phyloP scores from a whole-genome alignment of 2,113 vertebrate genomes.

The Oryzias javanicus region DNA sequence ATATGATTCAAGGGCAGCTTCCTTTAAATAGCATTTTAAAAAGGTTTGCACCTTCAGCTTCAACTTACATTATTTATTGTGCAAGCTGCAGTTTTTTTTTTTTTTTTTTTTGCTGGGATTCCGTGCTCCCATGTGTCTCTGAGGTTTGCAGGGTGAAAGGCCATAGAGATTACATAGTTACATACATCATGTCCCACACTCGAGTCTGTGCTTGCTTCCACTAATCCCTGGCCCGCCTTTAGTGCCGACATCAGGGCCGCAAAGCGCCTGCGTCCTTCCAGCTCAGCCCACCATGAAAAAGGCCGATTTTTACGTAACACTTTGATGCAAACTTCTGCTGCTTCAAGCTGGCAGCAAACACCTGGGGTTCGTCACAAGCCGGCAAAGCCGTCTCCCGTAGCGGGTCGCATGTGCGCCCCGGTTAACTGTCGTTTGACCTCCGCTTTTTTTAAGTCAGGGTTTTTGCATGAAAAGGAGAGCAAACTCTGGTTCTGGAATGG shows the following conservation, averaged over 20 bases:
- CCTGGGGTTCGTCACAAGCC: constrained; percentile 51
- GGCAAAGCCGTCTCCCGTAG: constrained; percentile 18
- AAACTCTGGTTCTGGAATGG: constrained; percentile 68
- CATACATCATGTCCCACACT: constrained; percentile 42
- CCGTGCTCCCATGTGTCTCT: constrained; percentile 12
- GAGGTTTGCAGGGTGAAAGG: constrained; percentile 49
- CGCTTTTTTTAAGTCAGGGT: constrained; percentile 37
- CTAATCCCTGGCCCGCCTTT: constrained; percentile 61
- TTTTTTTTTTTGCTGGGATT: constrained; percentile 7
- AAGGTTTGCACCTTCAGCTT: constrained; percentile 2
- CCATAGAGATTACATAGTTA: constrained; percentile 55
- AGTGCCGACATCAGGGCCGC: constrained; percentile 39
- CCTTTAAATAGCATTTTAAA: constrained; percentile 13
- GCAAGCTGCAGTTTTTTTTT: neutral
- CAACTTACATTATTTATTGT: neutral
- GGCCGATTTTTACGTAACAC: constrained; percentile 70
- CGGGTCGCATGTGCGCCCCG: constrained; percentile 46
- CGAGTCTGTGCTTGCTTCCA: constrained; percentile 51
- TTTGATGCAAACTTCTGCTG: constrained; percentile 58
- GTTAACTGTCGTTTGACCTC: constrained; percentile 49
- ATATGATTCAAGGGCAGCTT: constrained; percentile 62
- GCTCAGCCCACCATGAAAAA: constrained; percentile 49
- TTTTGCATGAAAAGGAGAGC: constrained; percentile 52
- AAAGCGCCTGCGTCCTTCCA: constrained; percentile 48
- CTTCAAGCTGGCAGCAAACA: constrained; percentile 43